Percentiles rank a stretch among this genome's conserved stretches.
These are phyloP conservation scores for Marcusenius ussheri DNA, from an alignment of 2,113 vertebrate species.

Conservation along the genomic window DNA sequence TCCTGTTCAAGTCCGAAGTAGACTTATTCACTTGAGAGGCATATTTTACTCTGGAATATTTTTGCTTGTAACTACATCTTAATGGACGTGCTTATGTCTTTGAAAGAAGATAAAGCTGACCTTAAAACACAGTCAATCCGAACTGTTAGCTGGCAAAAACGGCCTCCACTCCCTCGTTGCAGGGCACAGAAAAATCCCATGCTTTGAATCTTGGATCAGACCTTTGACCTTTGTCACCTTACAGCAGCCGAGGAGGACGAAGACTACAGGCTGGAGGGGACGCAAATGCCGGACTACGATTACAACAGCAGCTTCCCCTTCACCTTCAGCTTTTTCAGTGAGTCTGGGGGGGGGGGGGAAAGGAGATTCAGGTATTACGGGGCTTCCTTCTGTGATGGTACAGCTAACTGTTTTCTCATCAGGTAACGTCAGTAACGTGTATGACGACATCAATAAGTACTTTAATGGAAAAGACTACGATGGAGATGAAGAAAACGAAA, in stretches of 20 bases:
- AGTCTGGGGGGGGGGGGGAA: neutral
- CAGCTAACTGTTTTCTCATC: neutral
- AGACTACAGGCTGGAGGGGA: neutral
- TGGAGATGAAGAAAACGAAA: neutral
- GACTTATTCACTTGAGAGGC: neutral
- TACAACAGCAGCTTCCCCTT: slow-evolving; percentile 33
- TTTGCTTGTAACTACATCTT: neutral
- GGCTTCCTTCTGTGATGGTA: neutral
- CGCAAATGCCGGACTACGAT: slow-evolving; percentile 29
- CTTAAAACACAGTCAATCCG: too few relatives aligned
- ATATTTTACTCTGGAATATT: neutral
- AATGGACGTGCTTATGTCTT: neutral
- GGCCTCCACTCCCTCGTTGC: neutral
- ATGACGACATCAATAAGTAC: neutral
- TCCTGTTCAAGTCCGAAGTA: neutral
- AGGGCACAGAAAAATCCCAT: neutral
- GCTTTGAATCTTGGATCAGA: neutral
- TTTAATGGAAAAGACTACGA: neutral
- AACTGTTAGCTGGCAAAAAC: neutral
- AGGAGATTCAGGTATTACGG: neutral
- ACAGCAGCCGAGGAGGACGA: neutral
- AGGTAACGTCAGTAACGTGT: slow-evolving; percentile 36
- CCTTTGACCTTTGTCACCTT: neutral
- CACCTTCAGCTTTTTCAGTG: slow-evolving; percentile 44
- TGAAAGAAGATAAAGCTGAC: neutral